Evolutionary conservation across 2,888 invertebrate genomes (phyloP), one percentile per base, ranked within the genome.

Genomic region (Campoplex capitator): DNA sequence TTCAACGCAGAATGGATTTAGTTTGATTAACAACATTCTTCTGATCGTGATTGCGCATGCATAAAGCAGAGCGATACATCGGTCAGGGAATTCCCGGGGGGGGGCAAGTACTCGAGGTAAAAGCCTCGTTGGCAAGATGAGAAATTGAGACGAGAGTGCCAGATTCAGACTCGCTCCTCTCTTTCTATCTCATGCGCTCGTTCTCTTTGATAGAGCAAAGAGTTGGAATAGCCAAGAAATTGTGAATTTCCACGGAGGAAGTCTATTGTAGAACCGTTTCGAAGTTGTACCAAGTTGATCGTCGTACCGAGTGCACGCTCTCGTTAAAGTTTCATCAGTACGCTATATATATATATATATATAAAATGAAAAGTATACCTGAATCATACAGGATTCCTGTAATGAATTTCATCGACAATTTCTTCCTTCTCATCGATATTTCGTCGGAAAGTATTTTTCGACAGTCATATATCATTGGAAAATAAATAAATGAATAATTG

Each of bases 81-180:
- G 68, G 68, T 42, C 38, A 67, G 68, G 68, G 48, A 79, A 51
- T 67, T 23, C 48, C 70, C 51, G 23, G 68, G 45, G 73, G 73
- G 74, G 35, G 67, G 77, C 83, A 48, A 83, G 83, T 83, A 83
- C 86, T 86, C 86, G 86, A 83, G 86, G 79, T 83, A 86, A 83
- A 86, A 86, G 86, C 86, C 86, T 83, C 86, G 83, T 86, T 86
- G 83, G 83, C 75, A 71, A 48, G 83, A 86, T 86, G 86, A 86
- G 79, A 86, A 86, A 86, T 86, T 83, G 73, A 83, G 85, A 86
- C 68, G 85, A 83, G 85, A 81, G 73, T 67, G 83, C 83, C 70
- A 45, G 77, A 83, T 68, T 75, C 78, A 75, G 79, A 79, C 79
- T 79, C 38, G 62, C 2, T 45, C 35, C 70, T 42, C 48, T 76